Evolutionary conservation across 1,140 invertebrate genomes (phyloP), one percentile per base, ranked within the genome.

Genomic region (Listronotus bonariensis): DNA sequence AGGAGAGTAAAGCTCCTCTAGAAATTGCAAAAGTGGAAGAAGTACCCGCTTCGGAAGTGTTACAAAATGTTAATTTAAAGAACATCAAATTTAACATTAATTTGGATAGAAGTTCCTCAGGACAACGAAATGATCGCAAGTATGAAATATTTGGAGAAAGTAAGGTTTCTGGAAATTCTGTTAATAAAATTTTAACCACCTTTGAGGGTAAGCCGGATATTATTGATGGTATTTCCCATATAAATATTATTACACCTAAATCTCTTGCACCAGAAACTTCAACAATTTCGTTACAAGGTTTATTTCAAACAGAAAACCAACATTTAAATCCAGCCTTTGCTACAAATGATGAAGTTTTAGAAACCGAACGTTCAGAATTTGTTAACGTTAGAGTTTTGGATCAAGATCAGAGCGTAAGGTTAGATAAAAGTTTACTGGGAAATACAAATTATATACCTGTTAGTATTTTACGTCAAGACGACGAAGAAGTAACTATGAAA

Each of bases 201-300:
- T 32, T 20, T 31, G 15, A 14, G 11, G 41, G 31, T 6, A 66
- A 67, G 15, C 56, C 70, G 4, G 64, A 70, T 55, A 73, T 73
- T 15, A 77, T 77, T n/a, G 74, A 76, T 52, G 70, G 72, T 32
- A 69, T 67, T 43, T 77, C 77, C 0, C 67, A 72, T 42, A 74
- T 77, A 6, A 74, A 76, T 17, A 68, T 75, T 9, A 68, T 78
- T 10, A 78, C 77, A 4, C 75, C 76, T 0, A 72, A 69, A 66
- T 72, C 76, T 4, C 40, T 69, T 18, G 59, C 68, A 0, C 75
- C 80, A 17, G 83, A 87, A 75, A 82, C 83, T 1, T 87, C 86
- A 0, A 88, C 86, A 6, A 83, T 88, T 63, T 78, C 86, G 31
- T 74, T 88, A 65, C 85, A 88, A 77, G 85, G 80, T 6, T 72